Percentiles rank a stretch among this genome's conserved stretches.
phyloP scores from a whole-genome alignment of 1,140 invertebrate species.

The Delia radicum region DNA sequence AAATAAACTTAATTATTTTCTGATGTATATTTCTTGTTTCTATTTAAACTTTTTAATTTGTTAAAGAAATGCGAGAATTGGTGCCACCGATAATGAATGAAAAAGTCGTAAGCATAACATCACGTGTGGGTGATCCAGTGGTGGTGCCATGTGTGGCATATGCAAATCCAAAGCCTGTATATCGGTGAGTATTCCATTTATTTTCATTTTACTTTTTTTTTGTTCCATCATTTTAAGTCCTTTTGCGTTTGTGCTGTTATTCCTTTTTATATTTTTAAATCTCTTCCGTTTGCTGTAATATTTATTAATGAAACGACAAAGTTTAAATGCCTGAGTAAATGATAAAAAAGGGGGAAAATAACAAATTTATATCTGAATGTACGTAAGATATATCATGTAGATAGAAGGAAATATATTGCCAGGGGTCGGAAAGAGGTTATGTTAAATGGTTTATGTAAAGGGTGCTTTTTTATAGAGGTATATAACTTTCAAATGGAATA shows the following conservation, averaged over 20 bases:
- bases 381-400: neutral
- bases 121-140: conserved; percentile 61
- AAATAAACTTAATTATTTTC: neutral
- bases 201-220: neutral
- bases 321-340: neutral
- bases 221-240: neutral
- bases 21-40: neutral
- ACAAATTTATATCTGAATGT: neutral
- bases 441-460: too few relatives aligned
- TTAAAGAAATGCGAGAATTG: conserved; percentile 57
- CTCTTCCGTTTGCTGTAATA: neutral
- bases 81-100: conserved; percentile 61
- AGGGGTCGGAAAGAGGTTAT: neutral
- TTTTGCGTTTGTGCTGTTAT: neutral
- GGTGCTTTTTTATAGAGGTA: too few relatives aligned
- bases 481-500: too few relatives aligned
- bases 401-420: neutral
- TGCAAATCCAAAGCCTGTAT: conserved; percentile 62
- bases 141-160: conserved; percentile 69
- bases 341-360: neutral
- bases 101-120: conserved; percentile 57
- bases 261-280: neutral
- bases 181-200: conserved; percentile 57
- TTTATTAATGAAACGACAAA: neutral
- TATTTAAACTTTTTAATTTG: neutral